A percentile compares a stretch with the other conserved stretches of the same genome.
Evolutionary conservation across 2,113 vertebrate species (phyloP).

Genomic region (Clinocottus analis): DNA sequence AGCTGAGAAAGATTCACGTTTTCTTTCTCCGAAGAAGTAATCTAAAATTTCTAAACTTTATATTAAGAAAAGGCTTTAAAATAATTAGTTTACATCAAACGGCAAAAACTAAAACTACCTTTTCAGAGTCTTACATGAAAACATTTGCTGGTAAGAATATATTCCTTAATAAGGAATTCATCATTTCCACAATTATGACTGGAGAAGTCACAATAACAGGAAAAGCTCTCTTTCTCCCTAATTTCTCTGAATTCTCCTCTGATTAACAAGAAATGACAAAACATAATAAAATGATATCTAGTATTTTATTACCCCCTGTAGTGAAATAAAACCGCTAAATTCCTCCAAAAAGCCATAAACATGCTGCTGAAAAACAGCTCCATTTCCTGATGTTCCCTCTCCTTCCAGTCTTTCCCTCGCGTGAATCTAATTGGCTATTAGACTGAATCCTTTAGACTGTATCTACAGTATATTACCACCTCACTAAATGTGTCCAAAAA

Average conservation of each 20-base stretch:
- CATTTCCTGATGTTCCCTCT: not conserved
- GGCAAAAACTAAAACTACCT: not conserved
- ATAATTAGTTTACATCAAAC: not conserved
- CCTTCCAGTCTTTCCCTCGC: not conserved
- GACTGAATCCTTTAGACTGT: slow-evolving; percentile 2
- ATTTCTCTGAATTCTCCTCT: not conserved
- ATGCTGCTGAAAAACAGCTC: not conserved
- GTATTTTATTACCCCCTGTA: not conserved
- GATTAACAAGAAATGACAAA: not conserved
- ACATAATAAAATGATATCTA: not conserved
- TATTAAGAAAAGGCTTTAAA: not conserved
- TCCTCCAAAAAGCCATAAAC: not conserved
- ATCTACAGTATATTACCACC: slow-evolving; percentile 8
- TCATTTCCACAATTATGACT: not conserved
- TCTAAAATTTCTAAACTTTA: not conserved
- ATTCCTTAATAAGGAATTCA: not conserved
- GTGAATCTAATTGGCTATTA: slow-evolving; percentile 32
- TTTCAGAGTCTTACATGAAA: not conserved
- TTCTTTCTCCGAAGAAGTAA: not conserved
- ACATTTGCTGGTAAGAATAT: slow-evolving; percentile 2
- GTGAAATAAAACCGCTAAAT: slow-evolving; percentile 17
- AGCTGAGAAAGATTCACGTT: not conserved
- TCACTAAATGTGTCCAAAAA: slow-evolving; percentile 7
- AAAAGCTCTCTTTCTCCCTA: not conserved
- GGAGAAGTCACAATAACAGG: not conserved